A percentile compares a stretch with the other conserved stretches of the same genome.
Evolutionary conservation across 2,888 invertebrate genomes (phyloP).

Genomic region (Syrista parreyssii): DNA sequence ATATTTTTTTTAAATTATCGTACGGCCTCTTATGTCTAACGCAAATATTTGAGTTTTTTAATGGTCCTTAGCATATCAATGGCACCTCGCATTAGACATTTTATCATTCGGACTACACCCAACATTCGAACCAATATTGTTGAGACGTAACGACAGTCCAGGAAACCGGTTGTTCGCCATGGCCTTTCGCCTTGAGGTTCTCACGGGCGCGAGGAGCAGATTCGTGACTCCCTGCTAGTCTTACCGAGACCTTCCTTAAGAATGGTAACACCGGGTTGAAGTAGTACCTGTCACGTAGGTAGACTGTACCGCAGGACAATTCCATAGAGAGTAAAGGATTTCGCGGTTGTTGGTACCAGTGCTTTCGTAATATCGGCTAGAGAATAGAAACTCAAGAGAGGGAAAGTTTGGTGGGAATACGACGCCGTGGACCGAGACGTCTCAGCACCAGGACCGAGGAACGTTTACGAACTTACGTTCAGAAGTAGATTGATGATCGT

Average conservation of each 20-base stretch:
- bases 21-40: background rate
- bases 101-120: background rate
- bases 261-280: background rate
- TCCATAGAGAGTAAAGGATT: background rate
- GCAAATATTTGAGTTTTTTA: background rate
- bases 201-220: background rate
- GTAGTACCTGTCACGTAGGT: background rate
- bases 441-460: background rate
- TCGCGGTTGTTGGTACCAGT: background rate
- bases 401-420: background rate
- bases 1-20: background rate
- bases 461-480: background rate
- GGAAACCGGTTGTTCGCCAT: background rate
- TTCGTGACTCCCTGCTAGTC: background rate
- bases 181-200: background rate
- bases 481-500: constrained; percentile 18
- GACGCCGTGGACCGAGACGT: background rate
- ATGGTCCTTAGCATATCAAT: background rate
- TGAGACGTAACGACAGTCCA: background rate
- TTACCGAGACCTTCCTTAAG: background rate
- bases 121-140: background rate
- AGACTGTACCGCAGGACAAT: background rate
- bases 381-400: background rate
- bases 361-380: background rate
- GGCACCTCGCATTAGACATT: background rate